Base-by-base conservation (phyloP, 2,888 invertebrate species). In the Tridacna crocea region DNA sequence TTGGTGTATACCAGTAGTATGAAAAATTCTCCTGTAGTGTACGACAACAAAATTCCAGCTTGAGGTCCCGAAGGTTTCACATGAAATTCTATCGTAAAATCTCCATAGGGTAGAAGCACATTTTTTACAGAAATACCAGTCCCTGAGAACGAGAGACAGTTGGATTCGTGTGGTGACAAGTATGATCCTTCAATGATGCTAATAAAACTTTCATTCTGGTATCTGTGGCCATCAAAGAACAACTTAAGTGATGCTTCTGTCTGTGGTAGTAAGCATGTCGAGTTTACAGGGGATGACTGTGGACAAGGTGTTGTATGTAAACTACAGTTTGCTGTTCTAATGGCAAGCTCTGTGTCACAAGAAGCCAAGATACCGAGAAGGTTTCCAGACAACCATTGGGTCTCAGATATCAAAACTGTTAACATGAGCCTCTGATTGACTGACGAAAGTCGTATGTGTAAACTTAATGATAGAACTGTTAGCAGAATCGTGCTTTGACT, bases 31-130 rank as follows among this genome's bases (percentile, higher is more conserved):
- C 65, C 66, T 2, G 65, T 58, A 47, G 75, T 72, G 73, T 88
- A 90, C 17, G 88, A 77, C 55, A 89, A 55, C 26, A 90, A 77
- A 13, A 89, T 85, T 8, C 90, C 90, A n/a, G 84, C 84, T 66
- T 27, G 26, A 17, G 36, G 36, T 36, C 24, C 36, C 11, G 36
- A 66, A 48, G 88, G 87, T 36, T 89, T 90, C 6, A 90, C 36
- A 36, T 36, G 36, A 8, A 36, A 4, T 36, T 36, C 36, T 36
- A 36, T 36, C 8, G 36, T 36, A 36, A 36, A 36, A 36, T 36
- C 36, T 4, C 36, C 36, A 36, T 36, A 4, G 36, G 36, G 36
- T 36, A 36, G 36, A 36, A 4, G 36, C 36, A 36, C 36, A 8
- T 36, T 36, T 4, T 2, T 4, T 4, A 36, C 36, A 36, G 36